Evolutionary conservation across 2,113 vertebrate species (phyloP), one percentile per base, ranked within the genome.

Genomic region (Myrmecobius fasciatus): DNA sequence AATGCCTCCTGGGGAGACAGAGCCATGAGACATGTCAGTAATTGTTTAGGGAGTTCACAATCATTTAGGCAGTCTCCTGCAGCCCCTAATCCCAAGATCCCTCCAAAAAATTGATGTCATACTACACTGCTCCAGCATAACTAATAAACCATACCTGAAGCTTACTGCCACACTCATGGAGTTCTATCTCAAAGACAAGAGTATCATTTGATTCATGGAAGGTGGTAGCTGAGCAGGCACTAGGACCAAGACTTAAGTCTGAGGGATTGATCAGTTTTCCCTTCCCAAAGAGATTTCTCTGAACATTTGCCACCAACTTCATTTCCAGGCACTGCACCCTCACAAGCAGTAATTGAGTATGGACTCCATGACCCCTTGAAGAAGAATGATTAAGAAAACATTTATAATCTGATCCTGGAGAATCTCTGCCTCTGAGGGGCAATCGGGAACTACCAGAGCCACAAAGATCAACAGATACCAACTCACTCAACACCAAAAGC

Each of bases 231-330:
- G 0, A 26, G 96, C 96, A 98, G 0, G 91, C 96, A 0, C 88
- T 56, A 0, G 96, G 94, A 0, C 97, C 96, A 92, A 98, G 94
- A 1, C 89, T 96, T 51, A 97, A 93, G 91, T 95, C 94, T 0
- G 94, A 95, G 0, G 31, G 92, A 0, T 91, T 97, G 26, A 98
- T 91, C 53, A 97, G 0, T 25, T 95, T 92, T 0, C 96, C 96
- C 0, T 90, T 98, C 1, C 97, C 96, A 0, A 98, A 98, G 0
- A 98, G 22, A 7, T 97, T 91, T 51, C 95, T 95, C 83, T 97
- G 56, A 93, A 96, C 91, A 0, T 0, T 97, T 0, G 98, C 96
- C 92, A 97, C 92, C 28, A 96, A 53, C 94, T 97, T 96, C 88
- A 97, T 94, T 89, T 98, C 96, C 92, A 95, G 94, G 91, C 96